Evolutionary conservation across 2,797 vertebrate genomes (phyloP).

Genomic region (Diglossa cyanea): DNA sequence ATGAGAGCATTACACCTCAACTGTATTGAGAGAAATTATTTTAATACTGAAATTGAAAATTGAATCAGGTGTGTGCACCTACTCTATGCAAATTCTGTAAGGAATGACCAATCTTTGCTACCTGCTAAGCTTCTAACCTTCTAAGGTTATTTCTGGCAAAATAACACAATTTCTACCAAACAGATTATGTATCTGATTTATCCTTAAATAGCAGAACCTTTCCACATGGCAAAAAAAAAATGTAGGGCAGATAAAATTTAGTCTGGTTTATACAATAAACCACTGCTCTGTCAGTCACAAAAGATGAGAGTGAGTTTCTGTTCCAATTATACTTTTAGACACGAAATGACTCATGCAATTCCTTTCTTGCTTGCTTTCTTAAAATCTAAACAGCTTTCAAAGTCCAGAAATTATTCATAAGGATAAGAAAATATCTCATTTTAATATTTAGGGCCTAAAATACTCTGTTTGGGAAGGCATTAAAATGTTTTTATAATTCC

Average conservation of each 20-base stretch:
- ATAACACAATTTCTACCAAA: neutral
- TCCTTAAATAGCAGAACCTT: neutral
- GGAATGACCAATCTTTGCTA: neutral
- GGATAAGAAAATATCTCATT: neutral
- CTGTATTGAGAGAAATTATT: neutral
- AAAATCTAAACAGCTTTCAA: neutral
- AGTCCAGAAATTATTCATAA: neutral
- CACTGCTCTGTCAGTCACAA: neutral
- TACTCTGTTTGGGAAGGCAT: neutral
- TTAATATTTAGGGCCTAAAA: neutral
- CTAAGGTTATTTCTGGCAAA: neutral
- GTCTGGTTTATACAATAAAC: neutral
- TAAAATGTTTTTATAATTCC: neutral
- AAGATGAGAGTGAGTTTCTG: neutral
- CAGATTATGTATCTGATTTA: neutral
- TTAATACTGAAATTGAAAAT: neutral
- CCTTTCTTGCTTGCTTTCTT: neutral
- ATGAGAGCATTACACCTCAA: neutral
- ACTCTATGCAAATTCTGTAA: neutral
- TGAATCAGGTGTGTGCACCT: neutral
- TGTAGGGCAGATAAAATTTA: neutral
- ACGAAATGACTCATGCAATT: accelerated
- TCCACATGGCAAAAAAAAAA: neutral
- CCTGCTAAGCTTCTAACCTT: neutral
- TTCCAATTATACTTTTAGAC: neutral